Base-by-base conservation (phyloP, 2,797 vertebrate genomes). In the Cyprinella venusta region DNA sequence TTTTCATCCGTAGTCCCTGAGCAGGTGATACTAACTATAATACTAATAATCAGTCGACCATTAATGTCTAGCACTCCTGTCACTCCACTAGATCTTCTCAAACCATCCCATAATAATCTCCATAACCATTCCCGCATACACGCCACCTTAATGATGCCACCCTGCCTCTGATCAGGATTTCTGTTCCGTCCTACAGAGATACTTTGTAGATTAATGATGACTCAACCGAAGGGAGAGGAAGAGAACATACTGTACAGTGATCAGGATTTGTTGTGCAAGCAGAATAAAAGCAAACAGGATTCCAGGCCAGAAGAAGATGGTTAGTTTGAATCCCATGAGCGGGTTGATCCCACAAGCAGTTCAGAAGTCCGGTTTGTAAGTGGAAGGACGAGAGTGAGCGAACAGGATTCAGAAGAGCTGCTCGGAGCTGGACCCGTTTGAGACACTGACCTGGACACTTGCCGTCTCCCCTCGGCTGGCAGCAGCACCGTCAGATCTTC, bases 401-500 rank as follows among this genome's bases (percentile, higher is more conserved):
- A 48, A 80, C 36, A 80, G 61, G 8, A 33, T 30, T 40, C 67
- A 59, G 78, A 16, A 63, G 59, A 63, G 59, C 59, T 8, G 59
- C 24, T 16, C 30, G 6, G 59, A 59, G 45, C 52, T 9, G 68
- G 30, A 74, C 38, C 50, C 9, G 8, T 63, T 68, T 61, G 38
- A 82, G 86, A 71, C 91, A 95, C 94, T 95, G 86, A 95, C 94
- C 94, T 95, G 92, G 92, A 91, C 89, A 94, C 92, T 87, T 90
- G 91, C 8, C 93, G 93, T 85, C 89, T 92, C 69, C 92, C 94
- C 85, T 90, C 90, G 5, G 90, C 86, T 16, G 92, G 89, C 90
- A 96, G 92, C 88, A 92, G 89, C 89, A 95, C 61, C 77, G 93
- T 94, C 93, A 95, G 91, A 89, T 90, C 91, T 84, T 94, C 93